A percentile compares a stretch with the other conserved stretches of the same genome.
These are phyloP conservation scores for Aphodius sticticus DNA, from an alignment of 2,888 invertebrate genomes.

Conservation along the genomic window DNA sequence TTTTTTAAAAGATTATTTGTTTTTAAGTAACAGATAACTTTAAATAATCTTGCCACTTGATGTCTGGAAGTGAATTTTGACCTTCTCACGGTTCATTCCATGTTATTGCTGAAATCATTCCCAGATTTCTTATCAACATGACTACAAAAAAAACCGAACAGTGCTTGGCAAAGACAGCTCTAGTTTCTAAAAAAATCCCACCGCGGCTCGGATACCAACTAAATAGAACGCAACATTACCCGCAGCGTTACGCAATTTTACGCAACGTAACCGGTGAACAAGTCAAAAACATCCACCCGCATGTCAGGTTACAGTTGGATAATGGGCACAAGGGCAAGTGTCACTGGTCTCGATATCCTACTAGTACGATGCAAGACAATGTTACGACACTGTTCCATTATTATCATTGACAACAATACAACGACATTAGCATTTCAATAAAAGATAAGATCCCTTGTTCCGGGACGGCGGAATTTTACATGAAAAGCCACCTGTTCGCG, in stretches of 20 bases:
- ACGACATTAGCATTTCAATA: neutral
- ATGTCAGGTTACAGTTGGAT: constrained; percentile 6
- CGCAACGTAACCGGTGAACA: constrained; percentile 5
- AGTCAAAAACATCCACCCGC: constrained; percentile 6
- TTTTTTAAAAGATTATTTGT: too few relatives aligned
- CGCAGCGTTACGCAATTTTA: constrained; percentile 16
- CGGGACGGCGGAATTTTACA: neutral
- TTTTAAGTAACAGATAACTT: too few relatives aligned
- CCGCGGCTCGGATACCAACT: neutral
- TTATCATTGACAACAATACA: neutral
- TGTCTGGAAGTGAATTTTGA: neutral
- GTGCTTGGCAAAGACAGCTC: neutral
- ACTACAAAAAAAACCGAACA: neutral
- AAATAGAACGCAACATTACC: neutral
- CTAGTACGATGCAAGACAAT: constrained; percentile 7
- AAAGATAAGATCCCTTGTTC: neutral
- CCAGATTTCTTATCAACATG: neutral
- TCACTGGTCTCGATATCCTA: constrained; percentile 13
- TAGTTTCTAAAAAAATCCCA: neutral
- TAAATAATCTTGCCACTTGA: too few relatives aligned
- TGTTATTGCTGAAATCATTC: neutral
- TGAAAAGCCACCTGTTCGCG: neutral
- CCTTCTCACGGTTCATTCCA: neutral
- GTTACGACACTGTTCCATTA: constrained; percentile 14
- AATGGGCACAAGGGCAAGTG: constrained; percentile 21